These are phyloP conservation scores for Onychomys leucogaster DNA, from an alignment of 2,797 vertebrate genomes.

Conservation along the genomic window DNA sequence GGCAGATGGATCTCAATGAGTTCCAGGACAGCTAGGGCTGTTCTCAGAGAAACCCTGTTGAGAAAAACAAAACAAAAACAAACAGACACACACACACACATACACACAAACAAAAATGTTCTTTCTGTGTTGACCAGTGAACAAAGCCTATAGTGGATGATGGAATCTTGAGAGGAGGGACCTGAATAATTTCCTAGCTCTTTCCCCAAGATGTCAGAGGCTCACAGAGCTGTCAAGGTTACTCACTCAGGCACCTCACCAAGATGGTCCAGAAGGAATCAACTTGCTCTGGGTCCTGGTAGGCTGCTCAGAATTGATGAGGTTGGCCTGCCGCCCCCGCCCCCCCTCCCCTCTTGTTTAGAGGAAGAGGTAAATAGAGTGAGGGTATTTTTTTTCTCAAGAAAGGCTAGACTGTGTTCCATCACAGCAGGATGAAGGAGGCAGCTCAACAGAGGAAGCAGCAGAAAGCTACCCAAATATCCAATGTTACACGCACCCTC, in stretches of 20 bases:
- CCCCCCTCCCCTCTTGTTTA: neutral
- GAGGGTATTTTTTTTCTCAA: neutral
- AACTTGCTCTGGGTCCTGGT: neutral
- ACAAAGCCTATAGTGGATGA: neutral
- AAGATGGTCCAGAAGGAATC: constrained; percentile 13
- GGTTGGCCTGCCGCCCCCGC: too few species aligned
- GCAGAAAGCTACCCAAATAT: neutral
- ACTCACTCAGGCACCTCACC: neutral
- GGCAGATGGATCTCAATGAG: neutral
- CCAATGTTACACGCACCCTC: too few species aligned
- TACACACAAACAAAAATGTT: too few species aligned
- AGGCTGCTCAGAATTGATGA: neutral
- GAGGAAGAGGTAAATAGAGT: neutral
- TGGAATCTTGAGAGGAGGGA: neutral
- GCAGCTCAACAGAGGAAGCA: neutral
- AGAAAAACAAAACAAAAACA: neutral
- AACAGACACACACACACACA: too few species aligned
- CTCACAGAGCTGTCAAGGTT: constrained; percentile 50
- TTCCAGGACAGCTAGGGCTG: neutral
- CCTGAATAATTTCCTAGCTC: neutral
- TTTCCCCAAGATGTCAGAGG: neutral
- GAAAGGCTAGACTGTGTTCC: constrained; percentile 35
- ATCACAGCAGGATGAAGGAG: neutral
- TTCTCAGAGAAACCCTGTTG: neutral
- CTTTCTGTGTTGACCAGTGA: neutral